Evolutionary conservation across 1,140 invertebrate genomes (phyloP), one percentile per base, ranked within the genome.

Genomic region (Hermetia illucens): DNA sequence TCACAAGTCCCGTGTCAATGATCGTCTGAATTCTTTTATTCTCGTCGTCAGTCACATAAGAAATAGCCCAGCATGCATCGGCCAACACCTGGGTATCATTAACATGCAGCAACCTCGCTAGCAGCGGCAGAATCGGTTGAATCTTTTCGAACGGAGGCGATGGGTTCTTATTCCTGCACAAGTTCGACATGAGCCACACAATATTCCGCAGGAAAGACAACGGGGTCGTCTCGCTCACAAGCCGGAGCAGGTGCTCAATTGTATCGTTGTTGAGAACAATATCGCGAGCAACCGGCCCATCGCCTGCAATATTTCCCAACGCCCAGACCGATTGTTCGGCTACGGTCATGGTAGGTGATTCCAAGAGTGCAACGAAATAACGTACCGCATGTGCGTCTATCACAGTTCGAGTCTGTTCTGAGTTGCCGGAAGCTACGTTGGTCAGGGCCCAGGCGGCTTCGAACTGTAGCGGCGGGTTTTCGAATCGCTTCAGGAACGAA

Each of bases 381-480:
- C 83, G 81, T 18, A 95, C 73, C 19, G 89, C 91, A 17, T 84
- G 82, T 54, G 72, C 59, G 51, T 79, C 71, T 3, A 91, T 75
- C 24, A 93, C 84, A 24, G 75, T 76, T 45, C 77, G 70, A 2
- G 89, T 94, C 61, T 94, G 86, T 13, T 77, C 70, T n/a, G 85
- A 79, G 4, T 82, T 88, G 12, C 91, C 91, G 5, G 87, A 93
- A 17, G 93, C 91, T 44, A 97, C 89, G 53, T 97, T 97, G 17
- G 92, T 96, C 9, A 97, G 61, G 1, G 88, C 90, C 93, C 93
- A 97, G 2, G 90, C 81, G 21, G 90, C 80, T 66, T 96, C 93
- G 69, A 95, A n/a, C n/a, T n/a, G n/a, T n/a, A n/a, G n/a, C n/a
- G n/a, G n/a, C n/a, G n/a, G n/a, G n/a, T n/a, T n/a, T n/a, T n/a